phyloP scores from a whole-genome alignment of 23 tunicate genomes.

The Oikopleura albicans region DNA sequence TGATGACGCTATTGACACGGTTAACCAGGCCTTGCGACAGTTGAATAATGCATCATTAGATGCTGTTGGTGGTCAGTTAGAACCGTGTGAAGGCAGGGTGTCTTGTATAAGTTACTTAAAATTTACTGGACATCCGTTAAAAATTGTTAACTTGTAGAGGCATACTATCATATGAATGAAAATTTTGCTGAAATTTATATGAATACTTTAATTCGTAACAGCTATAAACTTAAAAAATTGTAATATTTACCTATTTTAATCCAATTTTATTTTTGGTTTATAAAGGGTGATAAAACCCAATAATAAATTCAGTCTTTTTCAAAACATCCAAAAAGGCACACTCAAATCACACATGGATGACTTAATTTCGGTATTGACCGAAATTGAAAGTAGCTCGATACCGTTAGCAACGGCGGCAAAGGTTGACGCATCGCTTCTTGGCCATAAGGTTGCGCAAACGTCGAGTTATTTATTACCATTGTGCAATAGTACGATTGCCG shows the following conservation, averaged over 20 bases:
- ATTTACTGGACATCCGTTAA: no score
- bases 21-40: slow-evolving; percentile 63
- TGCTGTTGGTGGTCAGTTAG: slow-evolving; percentile 29
- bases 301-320: no score
- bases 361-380: neutral
- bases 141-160: no score
- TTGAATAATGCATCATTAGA: slow-evolving; percentile 70
- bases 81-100: neutral
- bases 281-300: no score
- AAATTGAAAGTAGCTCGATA: neutral
- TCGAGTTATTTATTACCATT: slow-evolving; percentile 65
- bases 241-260: no score
- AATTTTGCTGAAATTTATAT: no score
- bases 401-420: slow-evolving; percentile 52
- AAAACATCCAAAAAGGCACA: no score
- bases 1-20: slow-evolving; percentile 61
- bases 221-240: no score
- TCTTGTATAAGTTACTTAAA: no score
- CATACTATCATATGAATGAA: no score
- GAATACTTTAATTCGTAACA: no score
- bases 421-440: slow-evolving; percentile 70
- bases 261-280: no score
- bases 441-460: slow-evolving; percentile 74
- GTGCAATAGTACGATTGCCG: slow-evolving; percentile 63
- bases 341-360: neutral